Base-by-base conservation (phyloP, 2,113 vertebrate genomes). In the Balaeniceps rex region DNA sequence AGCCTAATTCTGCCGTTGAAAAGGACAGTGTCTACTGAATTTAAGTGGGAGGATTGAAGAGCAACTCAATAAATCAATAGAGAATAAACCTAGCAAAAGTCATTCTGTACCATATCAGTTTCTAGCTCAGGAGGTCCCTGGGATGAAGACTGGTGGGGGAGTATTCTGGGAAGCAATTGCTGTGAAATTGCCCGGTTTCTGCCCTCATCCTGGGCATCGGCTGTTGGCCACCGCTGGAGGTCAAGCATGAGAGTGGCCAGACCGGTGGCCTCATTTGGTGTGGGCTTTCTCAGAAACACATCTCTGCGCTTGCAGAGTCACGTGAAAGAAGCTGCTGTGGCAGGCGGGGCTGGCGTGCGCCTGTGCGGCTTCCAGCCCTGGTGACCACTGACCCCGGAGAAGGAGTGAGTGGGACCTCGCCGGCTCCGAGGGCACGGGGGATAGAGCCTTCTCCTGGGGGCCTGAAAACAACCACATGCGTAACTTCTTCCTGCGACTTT, bases 1-100 rank as follows among this genome's bases (percentile, higher is more conserved):
- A 82, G 44, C 15, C n/a, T 76, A 87, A 92, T 79, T 93, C 69
- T 79, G 42, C 61, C 34, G 78, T 71, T 84, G 83, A 76, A 92
- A 94, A 94, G 77, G 69, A 54, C 47, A 23, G 11, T 6, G 11
- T 75, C 80, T 58, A 9, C 77, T 44, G 44, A 92, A 68, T 92
- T 88, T 83, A 88, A 88, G 49, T 31, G 31, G 60, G 51, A 81
- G 60, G 72, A 63, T 19, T 92, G 88, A 89, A 70, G 55, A 95
- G 28, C 42, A 46, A n/a, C 76, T 87, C 72, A 66, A 74, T 88
- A 93, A 82, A 87, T 84, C 69, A 47, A 70, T 51, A 75, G 64
- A 70, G 46, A 70, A 63, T n/a, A 81, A 87, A 77, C 38, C n/a
- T 51, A 58, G 38, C 31, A 87, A 38, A 86, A 92, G 33, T 34